These are phyloP conservation scores for Platanista minor DNA, from an alignment of 2,113 vertebrate species.

Conservation along the genomic window DNA sequence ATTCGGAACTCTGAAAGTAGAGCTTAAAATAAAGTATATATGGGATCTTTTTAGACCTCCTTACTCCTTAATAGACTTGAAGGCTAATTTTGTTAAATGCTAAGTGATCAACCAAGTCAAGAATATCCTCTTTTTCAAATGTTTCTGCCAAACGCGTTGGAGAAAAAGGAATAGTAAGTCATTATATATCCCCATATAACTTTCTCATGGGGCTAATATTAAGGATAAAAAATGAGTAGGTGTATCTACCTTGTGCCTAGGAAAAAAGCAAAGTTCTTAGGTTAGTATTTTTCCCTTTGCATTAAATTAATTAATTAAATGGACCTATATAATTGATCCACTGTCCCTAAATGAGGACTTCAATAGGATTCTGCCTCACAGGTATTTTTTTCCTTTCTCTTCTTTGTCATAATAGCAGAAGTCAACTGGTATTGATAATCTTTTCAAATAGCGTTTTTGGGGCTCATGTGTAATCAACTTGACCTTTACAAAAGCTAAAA, in stretches of 20 bases:
- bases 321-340: not conserved
- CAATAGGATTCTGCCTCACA: not conserved
- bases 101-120: not conserved
- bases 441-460: not conserved
- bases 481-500: not conserved
- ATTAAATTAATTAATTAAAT: not conserved
- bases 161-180: not conserved
- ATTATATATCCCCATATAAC: not conserved
- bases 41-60: not conserved
- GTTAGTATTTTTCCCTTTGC: not conserved
- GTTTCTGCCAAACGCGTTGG: not conserved
- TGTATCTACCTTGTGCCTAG: not conserved
- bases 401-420: not conserved
- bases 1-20: not conserved
- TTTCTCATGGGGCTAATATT: not conserved
- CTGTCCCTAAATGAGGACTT: not conserved
- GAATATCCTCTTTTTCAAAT: not conserved
- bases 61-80: not conserved
- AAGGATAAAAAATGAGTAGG: not conserved
- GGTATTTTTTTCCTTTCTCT: not conserved
- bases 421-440: not conserved
- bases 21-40: not conserved
- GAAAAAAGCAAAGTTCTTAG: not conserved
- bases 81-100: not conserved
- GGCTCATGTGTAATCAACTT: not conserved